Base-by-base conservation (phyloP, 1,140 invertebrate species). In the Saccostrea cuccullata region DNA sequence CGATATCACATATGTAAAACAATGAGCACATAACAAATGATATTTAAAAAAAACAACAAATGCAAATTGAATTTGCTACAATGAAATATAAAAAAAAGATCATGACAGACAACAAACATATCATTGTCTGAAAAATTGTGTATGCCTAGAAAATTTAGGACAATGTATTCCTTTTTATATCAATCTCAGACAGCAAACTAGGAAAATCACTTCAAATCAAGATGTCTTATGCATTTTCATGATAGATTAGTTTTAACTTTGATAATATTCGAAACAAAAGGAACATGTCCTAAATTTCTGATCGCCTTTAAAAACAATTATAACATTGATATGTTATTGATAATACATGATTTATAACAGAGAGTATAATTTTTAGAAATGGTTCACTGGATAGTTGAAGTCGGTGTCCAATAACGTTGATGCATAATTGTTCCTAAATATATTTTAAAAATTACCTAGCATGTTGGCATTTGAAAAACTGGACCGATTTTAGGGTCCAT, bases 401-500 rank as follows among this genome's bases (percentile, higher is more conserved):
- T 84, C 55, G 82, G 55, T 56, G 82, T 84, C 55, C 82, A 84
- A 84, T 55, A 84, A 55, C 40, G n/a, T 23, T 84, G 40, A 84
- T n/a, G n/a, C 60, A 58, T 55, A 86, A 86, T 64, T 87, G 64
- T 82, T 87, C 47, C 56, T 83, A 60, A 83, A 55, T 84, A 58
- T 30, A 47, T 47, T 8, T 64, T 73, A 73, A 73, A 84, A 20
- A 84, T 70, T 82, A 73, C 85, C 84, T 93, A 93, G 83, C 92
- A 93, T 26, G 92, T 93, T 13, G 94, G 94, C 94, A 95, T 95
- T 87, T 94, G 94, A 91, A 95, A 95, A 56, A 95, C 94, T 83
- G 94, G 94, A 20, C 94, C 94, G 13, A 95, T 92, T 92, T 95
- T 95, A 36, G 94, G 94, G 86, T 95, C 94, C 94, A 94, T 95